Conservation (phyloP, 2,888 invertebrate species). For the Nowickia ferox region DNA sequence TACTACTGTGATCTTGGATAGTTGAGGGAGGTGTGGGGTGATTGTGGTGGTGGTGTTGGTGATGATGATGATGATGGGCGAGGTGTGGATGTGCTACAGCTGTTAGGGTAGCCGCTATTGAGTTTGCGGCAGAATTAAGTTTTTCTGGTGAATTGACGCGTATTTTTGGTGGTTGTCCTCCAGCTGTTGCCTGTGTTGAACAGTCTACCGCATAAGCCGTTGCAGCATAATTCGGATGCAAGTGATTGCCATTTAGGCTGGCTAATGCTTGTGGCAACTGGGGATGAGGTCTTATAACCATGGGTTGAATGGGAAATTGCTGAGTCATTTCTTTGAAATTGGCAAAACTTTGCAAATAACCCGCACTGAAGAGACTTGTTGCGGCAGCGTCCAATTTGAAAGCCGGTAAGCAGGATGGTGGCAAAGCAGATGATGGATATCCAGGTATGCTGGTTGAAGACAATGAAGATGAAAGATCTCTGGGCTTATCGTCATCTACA, state of each 20-base stretch:
- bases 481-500: slow-evolving; percentile 82
- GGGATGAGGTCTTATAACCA: slow-evolving; percentile 83
- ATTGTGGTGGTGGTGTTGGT: slow-evolving; percentile 75
- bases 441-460: slow-evolving; percentile 74
- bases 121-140: slow-evolving; percentile 80
- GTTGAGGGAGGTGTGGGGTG: slow-evolving; percentile 74
- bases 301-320: slow-evolving; percentile 83
- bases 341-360: slow-evolving; percentile 83
- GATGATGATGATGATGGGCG: slow-evolving; percentile 78
- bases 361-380: slow-evolving; percentile 81
- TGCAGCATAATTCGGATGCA: slow-evolving; percentile 79
- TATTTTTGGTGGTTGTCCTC: slow-evolving; percentile 81
- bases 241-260: slow-evolving; percentile 78
- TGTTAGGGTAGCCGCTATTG: slow-evolving; percentile 74
- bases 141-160: slow-evolving; percentile 83
- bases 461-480: slow-evolving; percentile 80
- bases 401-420: slow-evolving; percentile 78
- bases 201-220: slow-evolving; percentile 74
- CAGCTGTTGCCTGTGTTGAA: slow-evolving; percentile 73
- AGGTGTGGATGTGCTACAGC: slow-evolving; percentile 75
- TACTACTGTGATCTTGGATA: slow-evolving; percentile 74
- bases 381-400: slow-evolving; percentile 81
- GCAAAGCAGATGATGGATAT: slow-evolving; percentile 73
- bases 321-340: slow-evolving; percentile 82
- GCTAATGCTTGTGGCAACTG: slow-evolving; percentile 81